These are phyloP conservation scores for Drosophila planitibia DNA, from an alignment of 2,888 invertebrate genomes.

Conservation along the genomic window DNA sequence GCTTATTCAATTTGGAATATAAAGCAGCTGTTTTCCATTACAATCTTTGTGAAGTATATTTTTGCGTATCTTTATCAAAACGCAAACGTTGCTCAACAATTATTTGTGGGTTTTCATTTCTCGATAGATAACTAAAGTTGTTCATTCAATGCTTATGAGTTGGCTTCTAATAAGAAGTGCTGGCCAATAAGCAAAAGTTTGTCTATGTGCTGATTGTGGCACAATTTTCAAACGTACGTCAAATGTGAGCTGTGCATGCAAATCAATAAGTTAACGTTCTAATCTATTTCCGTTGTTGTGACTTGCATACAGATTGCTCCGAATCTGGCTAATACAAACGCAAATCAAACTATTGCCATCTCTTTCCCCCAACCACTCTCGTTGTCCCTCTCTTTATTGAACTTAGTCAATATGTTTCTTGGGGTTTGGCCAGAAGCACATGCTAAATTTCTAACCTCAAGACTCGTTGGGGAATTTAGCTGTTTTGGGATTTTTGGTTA, in stretches of 20 bases:
- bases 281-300: constrained; percentile 57
- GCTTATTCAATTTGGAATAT: background rate
- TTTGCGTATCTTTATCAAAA: background rate
- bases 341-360: background rate
- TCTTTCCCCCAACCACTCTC: too few species aligned
- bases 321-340: constrained; percentile 45
- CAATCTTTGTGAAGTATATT: background rate
- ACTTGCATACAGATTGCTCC: constrained; percentile 60
- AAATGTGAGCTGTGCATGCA: constrained; percentile 45
- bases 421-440: constrained; percentile 5
- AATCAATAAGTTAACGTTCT: constrained; percentile 65
- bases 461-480: constrained; percentile 36
- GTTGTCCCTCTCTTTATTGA: background rate
- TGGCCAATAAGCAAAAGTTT: background rate
- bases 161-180: background rate
- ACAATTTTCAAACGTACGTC: constrained; percentile 22
- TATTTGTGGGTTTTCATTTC: background rate
- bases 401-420: constrained; percentile 29
- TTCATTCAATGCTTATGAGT: constrained; percentile 4
- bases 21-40: background rate
- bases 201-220: constrained; percentile 5
- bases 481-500: constrained; percentile 24
- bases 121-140: background rate
- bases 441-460: constrained; percentile 39
- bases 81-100: background rate